Evolutionary conservation across 1,140 invertebrate genomes (phyloP), one percentile per base, ranked within the genome.

Genomic region (Asbolus verrucosus): DNA sequence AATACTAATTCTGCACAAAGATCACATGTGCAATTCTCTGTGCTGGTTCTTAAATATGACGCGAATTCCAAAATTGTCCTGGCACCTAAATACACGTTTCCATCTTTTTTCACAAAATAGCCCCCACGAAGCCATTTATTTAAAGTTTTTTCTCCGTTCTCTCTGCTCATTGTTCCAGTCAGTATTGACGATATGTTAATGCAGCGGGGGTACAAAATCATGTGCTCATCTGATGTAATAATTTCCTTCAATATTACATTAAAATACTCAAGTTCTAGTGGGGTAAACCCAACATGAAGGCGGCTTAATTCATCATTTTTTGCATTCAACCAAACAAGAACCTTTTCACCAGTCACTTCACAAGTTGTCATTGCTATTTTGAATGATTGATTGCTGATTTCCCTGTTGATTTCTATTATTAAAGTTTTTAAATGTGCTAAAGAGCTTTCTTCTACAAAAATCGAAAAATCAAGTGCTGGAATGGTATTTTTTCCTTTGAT

Each of bases 191-290:
- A 73, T 18, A 77, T 66, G 63, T 78, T 78, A 43, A 76, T 65
- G 38, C 70, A 75, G 15, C 63, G 50, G 15, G 71, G 62, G 46
- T 68, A 74, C n/a, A 38, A 67, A 6, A 77, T 8, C 14, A 61
- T 63, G 14, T 73, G 50, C 5, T 74, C 41, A 1, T 75, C 72
- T 1, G 69, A 67, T 27, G 30, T 60, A 1, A 77, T 13, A 68
- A 78, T 75, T 71, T 76, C 73, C 14, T 76, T 67, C n/a, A 78
- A 6, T 30, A 78, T 67, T 8, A 46, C 67, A 36, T 78, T 70
- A 63, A 78, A 78, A 71, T 77, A 78, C 63, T 78, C 75, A 18
- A 77, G 43, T 62, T 78, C 76, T 15, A 74, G 27, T 4, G 70
- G 14, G 13, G 67, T 71, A 69, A 68, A 78, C 4, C 65, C 68